Evolutionary conservation across 1,140 invertebrate genomes (phyloP).

Genomic region (Diuraphis noxia): DNA sequence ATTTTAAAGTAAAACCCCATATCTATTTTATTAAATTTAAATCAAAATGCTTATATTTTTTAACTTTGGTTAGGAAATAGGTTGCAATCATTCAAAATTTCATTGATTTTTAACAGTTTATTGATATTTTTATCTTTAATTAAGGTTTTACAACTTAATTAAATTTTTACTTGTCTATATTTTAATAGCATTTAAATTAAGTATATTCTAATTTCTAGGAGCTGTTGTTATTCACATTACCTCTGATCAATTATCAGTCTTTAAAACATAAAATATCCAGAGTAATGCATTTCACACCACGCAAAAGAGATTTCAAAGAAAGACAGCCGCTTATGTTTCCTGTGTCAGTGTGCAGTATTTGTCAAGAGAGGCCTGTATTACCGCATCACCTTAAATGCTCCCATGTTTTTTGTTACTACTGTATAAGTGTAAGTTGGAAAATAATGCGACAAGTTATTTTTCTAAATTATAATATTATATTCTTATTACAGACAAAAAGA

Average conservation of each 20-base stretch:
- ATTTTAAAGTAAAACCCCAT: no score
- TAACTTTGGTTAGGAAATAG: not conserved
- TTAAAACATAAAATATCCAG: conserved; percentile 56
- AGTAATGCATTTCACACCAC: not conserved
- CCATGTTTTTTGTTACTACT: conserved; percentile 60
- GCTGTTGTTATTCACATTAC: conserved; percentile 65
- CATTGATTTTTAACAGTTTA: not conserved
- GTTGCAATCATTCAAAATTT: no score
- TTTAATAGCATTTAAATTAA: not conserved
- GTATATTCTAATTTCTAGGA: conserved; percentile 62
- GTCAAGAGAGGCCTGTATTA: conserved; percentile 58
- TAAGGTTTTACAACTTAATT: not conserved
- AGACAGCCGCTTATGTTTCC: conserved; percentile 48
- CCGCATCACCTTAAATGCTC: conserved; percentile 58
- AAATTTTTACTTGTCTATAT: not conserved
- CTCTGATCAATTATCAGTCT: conserved; percentile 66
- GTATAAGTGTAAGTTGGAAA: conserved; percentile 58
- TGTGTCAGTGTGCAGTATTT: conserved; percentile 58
- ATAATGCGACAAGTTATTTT: not conserved
- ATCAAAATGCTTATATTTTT: not conserved
- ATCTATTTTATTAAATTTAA: no score
- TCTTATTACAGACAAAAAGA: conserved; percentile 56
- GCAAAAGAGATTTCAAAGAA: not conserved
- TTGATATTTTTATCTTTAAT: not conserved
- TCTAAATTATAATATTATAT: conserved; percentile 31